A percentile compares a stretch with the other conserved stretches of the same genome.
Evolutionary conservation across 1,140 invertebrate species (phyloP).

Genomic region (Drosophila orena): DNA sequence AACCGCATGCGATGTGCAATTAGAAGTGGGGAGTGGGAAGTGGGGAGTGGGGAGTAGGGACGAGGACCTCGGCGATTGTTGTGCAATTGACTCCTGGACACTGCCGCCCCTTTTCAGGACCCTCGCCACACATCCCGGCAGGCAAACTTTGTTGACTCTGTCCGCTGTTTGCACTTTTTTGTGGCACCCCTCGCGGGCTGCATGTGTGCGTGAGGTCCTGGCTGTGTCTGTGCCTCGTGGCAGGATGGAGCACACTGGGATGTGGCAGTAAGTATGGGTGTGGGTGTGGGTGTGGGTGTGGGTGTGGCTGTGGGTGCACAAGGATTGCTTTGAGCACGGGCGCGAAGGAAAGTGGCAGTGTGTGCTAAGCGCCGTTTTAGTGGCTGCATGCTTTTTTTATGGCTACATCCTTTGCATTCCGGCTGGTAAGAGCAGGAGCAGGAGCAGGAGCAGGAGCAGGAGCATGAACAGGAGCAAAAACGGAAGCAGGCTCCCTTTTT

Average conservation of each 20-base stretch:
- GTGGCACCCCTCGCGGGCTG: slow-evolving; percentile 18
- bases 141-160: slow-evolving; percentile 72
- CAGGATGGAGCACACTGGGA: background rate
- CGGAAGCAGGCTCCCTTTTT: slow-evolving; percentile 1
- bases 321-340: background rate
- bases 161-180: slow-evolving; percentile 67
- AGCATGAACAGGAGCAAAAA: slow-evolving; percentile 3
- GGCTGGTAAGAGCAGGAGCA: slow-evolving; percentile 4
- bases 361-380: slow-evolving; percentile 75
- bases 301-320: no score
- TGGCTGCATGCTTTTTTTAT: slow-evolving; percentile 48
- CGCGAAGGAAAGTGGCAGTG: slow-evolving; percentile 6
- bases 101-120: background rate
- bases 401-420: slow-evolving; percentile 6
- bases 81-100: slow-evolving; percentile 63
- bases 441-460: no score
- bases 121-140: background rate
- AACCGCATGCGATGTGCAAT: slow-evolving; percentile 4
- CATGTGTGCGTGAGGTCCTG: slow-evolving; percentile 9
- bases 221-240: slow-evolving; percentile 50
- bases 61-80: slow-evolving; percentile 36
- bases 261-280: no score
- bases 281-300: background rate
- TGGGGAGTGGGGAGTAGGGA: slow-evolving; percentile 5
- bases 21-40: slow-evolving; percentile 26